Evolutionary conservation across 2,888 invertebrate genomes (phyloP).

Genomic region (Hipparchia sbordonii): DNA sequence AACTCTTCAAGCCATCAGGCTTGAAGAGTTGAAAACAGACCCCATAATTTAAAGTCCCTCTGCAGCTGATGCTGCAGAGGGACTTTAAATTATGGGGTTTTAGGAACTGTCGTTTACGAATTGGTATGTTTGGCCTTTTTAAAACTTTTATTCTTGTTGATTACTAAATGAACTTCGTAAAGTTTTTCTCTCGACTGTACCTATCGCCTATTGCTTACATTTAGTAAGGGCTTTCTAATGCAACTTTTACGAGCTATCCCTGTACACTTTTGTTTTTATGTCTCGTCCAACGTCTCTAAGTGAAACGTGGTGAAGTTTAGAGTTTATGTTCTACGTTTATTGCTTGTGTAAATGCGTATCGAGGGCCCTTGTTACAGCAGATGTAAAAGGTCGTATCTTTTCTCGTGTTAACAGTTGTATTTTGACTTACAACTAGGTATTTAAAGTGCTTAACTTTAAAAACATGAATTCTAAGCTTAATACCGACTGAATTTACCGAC

Average conservation of each 20-base stretch:
- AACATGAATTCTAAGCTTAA: too few relatives aligned
- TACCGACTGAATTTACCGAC: too few relatives aligned
- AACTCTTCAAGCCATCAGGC: too few relatives aligned
- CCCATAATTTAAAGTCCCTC: too few relatives aligned
- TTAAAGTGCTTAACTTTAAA: neutral
- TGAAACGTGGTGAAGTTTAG: slow-evolving; percentile 49
- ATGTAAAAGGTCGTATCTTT: neutral
- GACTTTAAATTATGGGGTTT: too few relatives aligned
- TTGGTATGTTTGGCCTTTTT: too few relatives aligned
- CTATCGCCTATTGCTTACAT: slow-evolving; percentile 46
- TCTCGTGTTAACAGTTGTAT: neutral
- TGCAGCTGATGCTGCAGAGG: too few relatives aligned
- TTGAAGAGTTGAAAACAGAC: too few relatives aligned
- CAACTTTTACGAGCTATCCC: slow-evolving; percentile 54
- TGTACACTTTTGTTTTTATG: slow-evolving; percentile 55
- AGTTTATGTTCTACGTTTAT: slow-evolving; percentile 47
- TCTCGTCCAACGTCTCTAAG: slow-evolving; percentile 44
- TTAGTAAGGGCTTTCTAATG: slow-evolving; percentile 53
- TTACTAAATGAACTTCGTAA: neutral
- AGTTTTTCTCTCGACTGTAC: slow-evolving; percentile 38
- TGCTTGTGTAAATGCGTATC: slow-evolving; percentile 16
- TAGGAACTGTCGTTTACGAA: too few relatives aligned
- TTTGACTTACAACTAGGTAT: neutral
- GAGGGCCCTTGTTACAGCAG: slow-evolving; percentile 5
- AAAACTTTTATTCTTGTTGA: too few relatives aligned